Conservation (phyloP, 2,888 invertebrate species). For the Psococerastis gibbosa region DNA sequence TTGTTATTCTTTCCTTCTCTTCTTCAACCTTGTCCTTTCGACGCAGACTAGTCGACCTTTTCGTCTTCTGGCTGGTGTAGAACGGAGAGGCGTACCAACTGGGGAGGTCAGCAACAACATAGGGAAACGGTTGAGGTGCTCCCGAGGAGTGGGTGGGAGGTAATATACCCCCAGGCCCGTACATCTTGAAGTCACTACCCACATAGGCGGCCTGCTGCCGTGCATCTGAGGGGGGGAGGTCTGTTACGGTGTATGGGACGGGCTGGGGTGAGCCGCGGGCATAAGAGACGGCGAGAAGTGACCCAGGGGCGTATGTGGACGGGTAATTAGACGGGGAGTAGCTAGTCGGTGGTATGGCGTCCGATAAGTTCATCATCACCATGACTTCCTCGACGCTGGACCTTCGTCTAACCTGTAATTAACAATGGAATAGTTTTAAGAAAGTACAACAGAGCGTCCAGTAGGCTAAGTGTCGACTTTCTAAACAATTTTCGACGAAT, state of each 20-base stretch:
- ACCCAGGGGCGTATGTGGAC: neutral
- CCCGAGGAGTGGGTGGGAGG: neutral
- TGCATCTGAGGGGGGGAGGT: neutral
- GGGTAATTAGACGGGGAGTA: neutral
- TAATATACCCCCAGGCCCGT: neutral
- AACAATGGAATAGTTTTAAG: neutral
- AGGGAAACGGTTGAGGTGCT: neutral
- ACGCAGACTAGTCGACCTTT: neutral
- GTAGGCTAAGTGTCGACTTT: neutral
- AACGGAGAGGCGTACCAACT: neutral
- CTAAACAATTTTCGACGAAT: neutral
- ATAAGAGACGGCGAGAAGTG: neutral
- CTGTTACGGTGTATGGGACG: neutral
- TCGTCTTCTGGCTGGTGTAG: neutral
- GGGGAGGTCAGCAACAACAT: neutral
- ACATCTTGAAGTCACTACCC: too few relatives aligned
- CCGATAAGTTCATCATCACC: neutral
- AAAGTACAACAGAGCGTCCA: neutral
- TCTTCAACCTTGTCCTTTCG: neutral
- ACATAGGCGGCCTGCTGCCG: too few relatives aligned
- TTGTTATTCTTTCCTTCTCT: neutral
- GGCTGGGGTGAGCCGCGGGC: neutral
- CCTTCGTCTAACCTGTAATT: slow-evolving; percentile 2
- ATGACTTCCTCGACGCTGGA: neutral
- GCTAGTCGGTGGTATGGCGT: too few relatives aligned